Percentiles rank a stretch among this genome's conserved stretches.
These are phyloP conservation scores for Penaeus indicus DNA, from an alignment of 1,140 invertebrate species.

Conservation along the genomic window DNA sequence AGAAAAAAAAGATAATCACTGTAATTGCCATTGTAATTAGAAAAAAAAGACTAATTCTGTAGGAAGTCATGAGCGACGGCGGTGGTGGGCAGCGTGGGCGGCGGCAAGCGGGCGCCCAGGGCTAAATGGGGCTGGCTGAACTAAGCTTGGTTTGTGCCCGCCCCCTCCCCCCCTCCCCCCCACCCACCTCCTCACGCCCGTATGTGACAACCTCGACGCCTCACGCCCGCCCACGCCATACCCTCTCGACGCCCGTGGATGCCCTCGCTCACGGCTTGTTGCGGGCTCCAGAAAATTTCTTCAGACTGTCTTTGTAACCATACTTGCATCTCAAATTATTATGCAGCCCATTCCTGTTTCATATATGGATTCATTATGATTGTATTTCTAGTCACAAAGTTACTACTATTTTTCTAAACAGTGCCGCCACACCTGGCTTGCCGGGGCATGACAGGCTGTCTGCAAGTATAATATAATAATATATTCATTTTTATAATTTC, in stretches of 20 bases:
- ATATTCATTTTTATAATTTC: slow-evolving; percentile 66
- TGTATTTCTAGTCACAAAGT: slow-evolving; percentile 65
- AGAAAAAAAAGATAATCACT: too few species aligned
- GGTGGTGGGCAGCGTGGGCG: too few species aligned
- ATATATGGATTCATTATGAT: slow-evolving; percentile 63
- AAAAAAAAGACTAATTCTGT: too few species aligned
- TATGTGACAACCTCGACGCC: background rate
- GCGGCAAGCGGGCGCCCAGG: too few species aligned
- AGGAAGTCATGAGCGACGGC: too few species aligned
- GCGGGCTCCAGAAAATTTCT: slow-evolving; percentile 47
- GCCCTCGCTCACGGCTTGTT: slow-evolving; percentile 34
- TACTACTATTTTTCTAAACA: slow-evolving; percentile 64
- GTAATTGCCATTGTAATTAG: too few species aligned
- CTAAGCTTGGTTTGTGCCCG: too few species aligned
- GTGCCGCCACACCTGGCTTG: slow-evolving; percentile 49
- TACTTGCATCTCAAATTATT: slow-evolving; percentile 61
- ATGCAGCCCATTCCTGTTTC: slow-evolving; percentile 64
- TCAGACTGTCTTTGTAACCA: slow-evolving; percentile 50
- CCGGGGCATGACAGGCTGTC: slow-evolving; percentile 55
- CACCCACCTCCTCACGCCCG: too few species aligned
- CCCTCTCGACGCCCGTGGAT: background rate
- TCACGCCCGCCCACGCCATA: background rate
- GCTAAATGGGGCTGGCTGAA: too few species aligned
- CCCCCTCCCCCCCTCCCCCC: too few species aligned
- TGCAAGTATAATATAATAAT: slow-evolving; percentile 62